phyloP scores from a whole-genome alignment of 2,797 vertebrate genomes.

The Enoplosus armatus region DNA sequence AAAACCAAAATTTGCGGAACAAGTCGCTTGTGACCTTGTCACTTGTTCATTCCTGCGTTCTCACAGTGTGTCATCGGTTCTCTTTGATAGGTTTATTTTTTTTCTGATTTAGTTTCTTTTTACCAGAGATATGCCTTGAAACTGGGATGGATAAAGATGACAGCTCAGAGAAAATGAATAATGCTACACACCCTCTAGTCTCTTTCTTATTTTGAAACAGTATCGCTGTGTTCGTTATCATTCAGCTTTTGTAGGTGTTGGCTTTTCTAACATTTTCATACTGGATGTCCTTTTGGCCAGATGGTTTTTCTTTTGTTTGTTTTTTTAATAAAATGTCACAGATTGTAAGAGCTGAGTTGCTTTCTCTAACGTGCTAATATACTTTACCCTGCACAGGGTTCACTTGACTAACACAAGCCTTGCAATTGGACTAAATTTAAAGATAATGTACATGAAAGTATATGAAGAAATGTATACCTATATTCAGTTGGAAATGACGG shows the following conservation, averaged over 20 bases:
- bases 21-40: slow-evolving; percentile 40
- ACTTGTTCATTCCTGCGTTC: slow-evolving; percentile 32
- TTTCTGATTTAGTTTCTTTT: slow-evolving; percentile 28
- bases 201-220: slow-evolving; percentile 48
- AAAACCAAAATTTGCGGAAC: slow-evolving; percentile 69
- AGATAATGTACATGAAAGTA: slow-evolving; percentile 59
- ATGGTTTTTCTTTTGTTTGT: slow-evolving; percentile 5
- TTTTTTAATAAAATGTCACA: slow-evolving; percentile 18
- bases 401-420: slow-evolving; percentile 54
- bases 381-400: slow-evolving; percentile 35
- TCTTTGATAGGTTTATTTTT: slow-evolving; percentile 31
- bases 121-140: slow-evolving; percentile 79
- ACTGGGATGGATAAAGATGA: slow-evolving; percentile 45
- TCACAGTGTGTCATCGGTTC: slow-evolving; percentile 32
- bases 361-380: slow-evolving; percentile 56
- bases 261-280: slow-evolving; percentile 64
- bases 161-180: slow-evolving; percentile 53
- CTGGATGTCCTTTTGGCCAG: slow-evolving; percentile 39
- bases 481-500: slow-evolving; percentile 53
- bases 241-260: slow-evolving; percentile 55
- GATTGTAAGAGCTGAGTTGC: slow-evolving; percentile 41
- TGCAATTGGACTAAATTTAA: slow-evolving; percentile 49
- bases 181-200: slow-evolving; percentile 31
- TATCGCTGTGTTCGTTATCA: slow-evolving; percentile 25
- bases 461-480: slow-evolving; percentile 61